These are phyloP conservation scores for Antechinus stuartii DNA, from an alignment of 2,113 vertebrate genomes.

Conservation along the genomic window DNA sequence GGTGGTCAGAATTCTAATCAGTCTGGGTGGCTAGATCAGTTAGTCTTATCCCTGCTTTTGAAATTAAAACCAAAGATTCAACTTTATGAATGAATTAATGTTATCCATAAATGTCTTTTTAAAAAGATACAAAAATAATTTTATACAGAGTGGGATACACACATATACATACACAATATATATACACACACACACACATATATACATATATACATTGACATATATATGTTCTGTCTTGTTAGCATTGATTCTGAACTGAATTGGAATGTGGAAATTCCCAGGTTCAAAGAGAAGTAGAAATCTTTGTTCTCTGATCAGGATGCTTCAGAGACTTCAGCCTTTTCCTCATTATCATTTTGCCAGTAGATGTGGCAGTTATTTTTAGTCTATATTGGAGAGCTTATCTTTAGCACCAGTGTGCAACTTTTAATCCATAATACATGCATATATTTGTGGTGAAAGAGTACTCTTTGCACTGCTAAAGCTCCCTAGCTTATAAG, in stretches of 20 bases:
- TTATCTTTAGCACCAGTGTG: background rate
- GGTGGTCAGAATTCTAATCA: constrained; percentile 7
- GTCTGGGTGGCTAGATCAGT: background rate
- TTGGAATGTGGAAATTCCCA: constrained; percentile 26
- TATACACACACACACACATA: background rate
- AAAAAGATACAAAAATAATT: background rate
- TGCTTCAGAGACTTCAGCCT: background rate
- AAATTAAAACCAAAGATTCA: constrained; percentile 23
- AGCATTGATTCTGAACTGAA: constrained; percentile 19
- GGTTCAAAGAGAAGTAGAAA: constrained; percentile 24
- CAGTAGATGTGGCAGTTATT: background rate
- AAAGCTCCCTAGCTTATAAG: constrained; percentile 8
- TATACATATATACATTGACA: too few relatives aligned
- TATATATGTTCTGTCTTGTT: constrained; percentile 19
- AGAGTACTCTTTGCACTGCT: background rate
- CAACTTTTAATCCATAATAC: constrained; percentile 23
- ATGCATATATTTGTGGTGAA: constrained; percentile 1
- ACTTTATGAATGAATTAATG: background rate
- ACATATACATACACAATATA: background rate
- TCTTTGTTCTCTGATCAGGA: constrained; percentile 35
- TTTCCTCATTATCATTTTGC: background rate
- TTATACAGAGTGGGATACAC: background rate
- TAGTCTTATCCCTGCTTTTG: background rate
- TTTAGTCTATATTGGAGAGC: constrained; percentile 1
- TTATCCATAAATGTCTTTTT: background rate